A percentile compares a stretch with the other conserved stretches of the same genome.
phyloP scores from a whole-genome alignment of 2,888 invertebrate genomes.

The Ormia ochracea region DNA sequence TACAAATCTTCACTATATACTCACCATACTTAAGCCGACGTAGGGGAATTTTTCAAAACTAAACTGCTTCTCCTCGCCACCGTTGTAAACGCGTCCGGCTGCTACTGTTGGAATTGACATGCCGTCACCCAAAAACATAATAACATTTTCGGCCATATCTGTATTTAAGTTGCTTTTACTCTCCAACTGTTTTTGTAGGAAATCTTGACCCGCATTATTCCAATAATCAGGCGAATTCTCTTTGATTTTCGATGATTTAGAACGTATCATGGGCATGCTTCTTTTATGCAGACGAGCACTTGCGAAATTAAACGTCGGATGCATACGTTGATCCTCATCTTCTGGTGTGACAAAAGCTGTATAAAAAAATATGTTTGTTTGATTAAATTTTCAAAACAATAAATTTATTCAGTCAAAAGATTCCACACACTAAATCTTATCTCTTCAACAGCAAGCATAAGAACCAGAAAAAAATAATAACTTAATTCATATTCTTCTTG shows the following conservation, averaged over 20 bases:
- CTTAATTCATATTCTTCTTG: too few species aligned
- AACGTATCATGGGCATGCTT: slow-evolving; percentile 72
- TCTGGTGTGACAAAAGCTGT: background rate
- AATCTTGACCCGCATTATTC: slow-evolving; percentile 77
- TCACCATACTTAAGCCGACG: slow-evolving; percentile 86
- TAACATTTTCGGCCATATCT: slow-evolving; percentile 79
- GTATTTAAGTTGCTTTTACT: slow-evolving; percentile 71
- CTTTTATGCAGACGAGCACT: slow-evolving; percentile 69
- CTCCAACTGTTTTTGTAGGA: slow-evolving; percentile 74
- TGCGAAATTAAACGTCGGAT: slow-evolving; percentile 68
- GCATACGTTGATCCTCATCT: slow-evolving; percentile 70
- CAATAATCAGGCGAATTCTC: slow-evolving; percentile 77
- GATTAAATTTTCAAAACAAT: background rate
- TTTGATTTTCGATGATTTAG: slow-evolving; percentile 68
- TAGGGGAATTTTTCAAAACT: slow-evolving; percentile 87
- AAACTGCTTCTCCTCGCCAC: slow-evolving; percentile 86
- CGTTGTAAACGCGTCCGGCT: slow-evolving; percentile 86
- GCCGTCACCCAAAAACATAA: slow-evolving; percentile 88
- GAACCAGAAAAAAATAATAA: too few species aligned
- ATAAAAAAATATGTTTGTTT: too few species aligned
- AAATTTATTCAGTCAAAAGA: background rate
- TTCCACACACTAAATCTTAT: background rate
- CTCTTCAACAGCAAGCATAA: too few species aligned
- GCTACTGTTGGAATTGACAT: slow-evolving; percentile 91
- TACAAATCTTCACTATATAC: too few species aligned